Evolutionary conservation across 2,797 vertebrate species (phyloP), one percentile per base, ranked within the genome.

Genomic region (Centropyge bicolor): DNA sequence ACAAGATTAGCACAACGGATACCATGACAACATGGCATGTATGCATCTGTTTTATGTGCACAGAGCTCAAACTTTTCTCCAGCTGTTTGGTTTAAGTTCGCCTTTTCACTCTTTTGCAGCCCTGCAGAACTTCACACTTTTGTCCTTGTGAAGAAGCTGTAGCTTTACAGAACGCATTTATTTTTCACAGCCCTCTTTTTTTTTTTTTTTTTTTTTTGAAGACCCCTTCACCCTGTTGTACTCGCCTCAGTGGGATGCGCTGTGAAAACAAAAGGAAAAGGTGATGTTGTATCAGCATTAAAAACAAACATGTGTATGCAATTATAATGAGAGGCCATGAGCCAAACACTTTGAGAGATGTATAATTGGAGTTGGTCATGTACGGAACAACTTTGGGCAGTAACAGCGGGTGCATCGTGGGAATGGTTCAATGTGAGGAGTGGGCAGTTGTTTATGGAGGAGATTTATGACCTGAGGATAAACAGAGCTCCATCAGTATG

Each of bases 391-490:
- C 66, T 65, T 56, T 66, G 17, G 40, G 76, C 20, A 31, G 36
- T 24, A 43, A 11, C 41, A 38, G 31, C 6, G 1, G 36, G 43
- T 66, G 66, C 79, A 54, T 76, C n/a, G 8, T 69, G 78, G 80
- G 73, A 81, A 61, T 22, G 31, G 51, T 72, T 78, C 35, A 48
- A 9, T 51, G 40, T 51, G 56, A 72, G 56, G 35, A 64, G 73
- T 59, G 74, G 57, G 59, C 62, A 76, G 62, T 83, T 80, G 82
- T 86, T 91, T 84, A 24, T 48, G 22, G 68, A 75, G 69, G 40
- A 80, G 78, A 83, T 86, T 79, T 80, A 87, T 80, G 70, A 88
- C 85, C 84, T 10, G n/a, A 74, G 83, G 85, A 83, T 73, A 78
- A 80, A 64, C 61, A 57, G 41, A 77, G 73, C 81, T 78, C 63